These are phyloP conservation scores for Pseudochirops cupreus DNA, from an alignment of 2,797 vertebrate species.

Conservation along the genomic window DNA sequence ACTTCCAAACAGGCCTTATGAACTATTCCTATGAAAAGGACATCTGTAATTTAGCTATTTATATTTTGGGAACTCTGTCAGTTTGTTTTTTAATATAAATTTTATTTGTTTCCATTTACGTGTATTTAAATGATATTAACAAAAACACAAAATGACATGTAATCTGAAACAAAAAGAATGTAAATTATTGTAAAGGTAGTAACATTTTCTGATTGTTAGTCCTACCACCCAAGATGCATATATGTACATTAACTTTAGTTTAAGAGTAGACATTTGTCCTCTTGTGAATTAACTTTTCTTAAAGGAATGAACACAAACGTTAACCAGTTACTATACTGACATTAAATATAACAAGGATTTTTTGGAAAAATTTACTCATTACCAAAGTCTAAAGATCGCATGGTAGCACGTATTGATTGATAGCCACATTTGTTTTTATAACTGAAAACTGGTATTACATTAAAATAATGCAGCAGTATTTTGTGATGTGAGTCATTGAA, in stretches of 20 bases:
- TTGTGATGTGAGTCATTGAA: background rate
- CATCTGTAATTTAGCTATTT: background rate
- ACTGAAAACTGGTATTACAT: constrained; percentile 3
- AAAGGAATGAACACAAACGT: background rate
- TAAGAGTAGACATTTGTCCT: background rate
- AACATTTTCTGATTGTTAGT: background rate
- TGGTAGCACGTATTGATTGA: background rate
- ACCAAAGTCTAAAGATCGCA: constrained; percentile 3
- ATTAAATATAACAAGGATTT: background rate
- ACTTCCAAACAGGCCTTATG: background rate
- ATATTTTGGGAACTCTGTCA: background rate
- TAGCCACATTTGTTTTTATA: constrained; percentile 23
- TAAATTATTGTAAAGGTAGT: background rate
- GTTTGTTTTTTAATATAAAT: background rate
- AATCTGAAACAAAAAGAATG: background rate
- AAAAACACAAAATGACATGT: background rate
- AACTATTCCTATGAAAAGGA: background rate
- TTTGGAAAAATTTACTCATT: background rate
- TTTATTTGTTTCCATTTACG: background rate
- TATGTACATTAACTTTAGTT: background rate
- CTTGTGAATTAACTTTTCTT: background rate
- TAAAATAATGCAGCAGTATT: background rate
- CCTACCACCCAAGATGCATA: background rate
- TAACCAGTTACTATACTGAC: background rate
- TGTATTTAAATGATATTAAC: background rate